Evolutionary conservation across 2,113 vertebrate genomes (phyloP).

Genomic region (Erinaceus europaeus): DNA sequence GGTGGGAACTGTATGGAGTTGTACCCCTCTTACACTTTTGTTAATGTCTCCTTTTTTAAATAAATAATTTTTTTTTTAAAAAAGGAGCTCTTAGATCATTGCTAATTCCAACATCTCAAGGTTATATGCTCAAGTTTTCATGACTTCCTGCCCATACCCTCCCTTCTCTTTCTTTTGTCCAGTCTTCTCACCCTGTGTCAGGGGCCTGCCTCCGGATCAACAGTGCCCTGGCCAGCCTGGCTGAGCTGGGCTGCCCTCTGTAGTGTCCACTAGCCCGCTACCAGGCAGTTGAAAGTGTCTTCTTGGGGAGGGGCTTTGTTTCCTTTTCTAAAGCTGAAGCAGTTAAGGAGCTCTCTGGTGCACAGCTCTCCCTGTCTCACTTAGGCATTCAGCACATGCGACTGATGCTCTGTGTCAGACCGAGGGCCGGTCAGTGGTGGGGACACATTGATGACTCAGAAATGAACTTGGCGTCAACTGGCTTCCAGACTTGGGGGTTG

Average conservation of each 20-base stretch:
- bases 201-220: not conserved
- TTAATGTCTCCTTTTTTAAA: too few relatives aligned
- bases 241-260: too few relatives aligned
- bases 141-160: rapidly evolving
- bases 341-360: rapidly evolving
- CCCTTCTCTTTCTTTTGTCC: not conserved
- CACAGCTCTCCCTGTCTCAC: not conserved
- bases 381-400: rapidly evolving
- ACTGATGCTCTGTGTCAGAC: not conserved
- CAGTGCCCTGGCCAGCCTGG: too few relatives aligned
- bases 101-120: not conserved
- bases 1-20: too few relatives aligned
- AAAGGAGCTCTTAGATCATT: not conserved
- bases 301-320: too few relatives aligned
- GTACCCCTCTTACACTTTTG: too few relatives aligned
- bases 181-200: not conserved
- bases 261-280: rapidly evolving
- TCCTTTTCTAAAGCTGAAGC: not conserved
- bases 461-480: not conserved
- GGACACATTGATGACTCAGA: not conserved
- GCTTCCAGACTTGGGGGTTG: not conserved
- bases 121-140: not conserved
- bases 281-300: not conserved
- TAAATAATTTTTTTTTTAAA: too few relatives aligned
- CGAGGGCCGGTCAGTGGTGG: not conserved